Percentiles rank a stretch among this genome's conserved stretches.
phyloP scores from a whole-genome alignment of 2,888 invertebrate genomes.

The Drosophila prostipennis region DNA sequence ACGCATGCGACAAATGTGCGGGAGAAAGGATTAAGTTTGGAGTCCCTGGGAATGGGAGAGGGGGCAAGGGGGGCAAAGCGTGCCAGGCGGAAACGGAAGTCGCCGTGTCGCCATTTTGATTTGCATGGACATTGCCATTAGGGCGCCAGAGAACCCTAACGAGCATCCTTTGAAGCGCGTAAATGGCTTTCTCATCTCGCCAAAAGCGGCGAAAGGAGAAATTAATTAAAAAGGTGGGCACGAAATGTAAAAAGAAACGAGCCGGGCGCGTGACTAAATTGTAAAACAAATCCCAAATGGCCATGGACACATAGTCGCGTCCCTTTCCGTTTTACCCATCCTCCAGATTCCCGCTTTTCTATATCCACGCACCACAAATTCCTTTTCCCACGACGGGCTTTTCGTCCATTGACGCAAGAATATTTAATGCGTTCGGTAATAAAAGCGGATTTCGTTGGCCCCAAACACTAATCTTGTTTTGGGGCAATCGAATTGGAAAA shows the following conservation, averaged over 20 bases:
- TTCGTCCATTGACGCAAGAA: slow-evolving; percentile 70
- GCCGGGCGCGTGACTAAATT: slow-evolving; percentile 69
- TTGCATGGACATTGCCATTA: slow-evolving; percentile 54
- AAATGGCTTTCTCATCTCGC: slow-evolving; percentile 47
- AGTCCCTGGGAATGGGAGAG: neutral
- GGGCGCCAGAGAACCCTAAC: slow-evolving; percentile 22
- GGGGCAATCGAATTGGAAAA: slow-evolving; percentile 43
- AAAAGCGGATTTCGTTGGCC: slow-evolving; percentile 68
- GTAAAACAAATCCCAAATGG: slow-evolving; percentile 58
- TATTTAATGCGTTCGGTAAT: slow-evolving; percentile 73
- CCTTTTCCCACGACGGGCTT: slow-evolving; percentile 27
- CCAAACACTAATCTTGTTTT: slow-evolving; percentile 68
- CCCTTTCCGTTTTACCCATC: neutral
- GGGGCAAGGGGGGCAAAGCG: neutral
- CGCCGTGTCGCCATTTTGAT: slow-evolving; percentile 74
- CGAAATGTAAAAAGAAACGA: slow-evolving; percentile 52
- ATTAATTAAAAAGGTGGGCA: slow-evolving; percentile 71
- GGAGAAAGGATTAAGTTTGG: slow-evolving; percentile 15
- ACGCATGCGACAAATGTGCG: slow-evolving; percentile 67
- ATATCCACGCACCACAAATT: slow-evolving; percentile 22
- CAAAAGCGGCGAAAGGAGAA: slow-evolving; percentile 51
- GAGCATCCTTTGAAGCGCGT: slow-evolving; percentile 53
- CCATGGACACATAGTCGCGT: slow-evolving; percentile 9
- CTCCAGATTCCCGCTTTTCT: neutral
- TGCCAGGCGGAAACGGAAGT: slow-evolving; percentile 61